phyloP scores from a whole-genome alignment of 2,888 invertebrate species.

The Pristionchus maxplancki region DNA sequence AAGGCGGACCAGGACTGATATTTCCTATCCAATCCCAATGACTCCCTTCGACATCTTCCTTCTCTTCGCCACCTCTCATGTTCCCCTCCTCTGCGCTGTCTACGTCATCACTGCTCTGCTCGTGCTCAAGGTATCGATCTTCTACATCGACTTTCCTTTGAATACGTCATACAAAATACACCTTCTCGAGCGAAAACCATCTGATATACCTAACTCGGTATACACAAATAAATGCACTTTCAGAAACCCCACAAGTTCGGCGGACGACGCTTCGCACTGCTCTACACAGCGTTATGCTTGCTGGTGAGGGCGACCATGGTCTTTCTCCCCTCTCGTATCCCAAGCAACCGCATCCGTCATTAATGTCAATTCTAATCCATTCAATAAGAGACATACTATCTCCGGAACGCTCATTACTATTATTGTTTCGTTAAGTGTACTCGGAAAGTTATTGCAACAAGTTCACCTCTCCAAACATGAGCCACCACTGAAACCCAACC shows the following conservation, averaged over 20 bases:
- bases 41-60: slow-evolving; percentile 26
- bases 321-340: neutral
- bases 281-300: neutral
- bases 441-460: no score
- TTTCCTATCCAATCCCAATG: neutral
- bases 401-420: no score
- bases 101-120: neutral
- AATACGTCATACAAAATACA: no score
- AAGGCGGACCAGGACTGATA: no score
- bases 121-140: neutral
- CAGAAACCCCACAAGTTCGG: neutral
- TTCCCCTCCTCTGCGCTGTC: neutral
- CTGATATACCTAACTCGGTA: no score
- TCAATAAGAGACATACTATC: no score
- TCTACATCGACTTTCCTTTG: no score
- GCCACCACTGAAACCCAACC: neutral
- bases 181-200: no score
- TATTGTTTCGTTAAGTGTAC: no score
- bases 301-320: neutral
- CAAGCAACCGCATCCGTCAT: no score
- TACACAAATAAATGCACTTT: no score
- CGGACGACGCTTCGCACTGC: neutral
- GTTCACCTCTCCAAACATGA: neutral
- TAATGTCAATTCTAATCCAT: no score
- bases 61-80: neutral